These are phyloP conservation scores for Ichneumon xanthorius DNA, from an alignment of 2,888 invertebrate genomes.

Conservation along the genomic window DNA sequence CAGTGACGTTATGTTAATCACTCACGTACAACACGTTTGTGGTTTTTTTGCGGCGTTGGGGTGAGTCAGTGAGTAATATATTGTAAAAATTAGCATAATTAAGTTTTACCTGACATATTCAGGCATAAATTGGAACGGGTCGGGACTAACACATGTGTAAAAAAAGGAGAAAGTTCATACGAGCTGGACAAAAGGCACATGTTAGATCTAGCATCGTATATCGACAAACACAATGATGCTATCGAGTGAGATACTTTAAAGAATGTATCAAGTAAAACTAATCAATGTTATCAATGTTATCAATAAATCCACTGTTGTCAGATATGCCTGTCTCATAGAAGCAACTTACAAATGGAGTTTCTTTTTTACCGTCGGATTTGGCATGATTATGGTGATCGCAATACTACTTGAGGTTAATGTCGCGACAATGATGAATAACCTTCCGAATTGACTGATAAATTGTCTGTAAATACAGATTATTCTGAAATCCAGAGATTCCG, in stretches of 20 bases:
- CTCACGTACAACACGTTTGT: conserved; percentile 15
- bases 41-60: conserved; percentile 21
- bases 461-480: too few species aligned
- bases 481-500: too few species aligned
- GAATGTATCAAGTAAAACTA: not conserved
- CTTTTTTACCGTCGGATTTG: not conserved
- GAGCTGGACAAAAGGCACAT: conserved; percentile 13
- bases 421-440: not conserved
- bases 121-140: conserved; percentile 13
- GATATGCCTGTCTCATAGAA: not conserved
- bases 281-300: not conserved
- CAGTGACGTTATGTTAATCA: not conserved
- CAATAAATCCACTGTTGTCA: not conserved
- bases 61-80: conserved; percentile 11
- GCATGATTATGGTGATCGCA: not conserved
- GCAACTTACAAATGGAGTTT: not conserved
- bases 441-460: too few species aligned
- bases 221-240: not conserved
- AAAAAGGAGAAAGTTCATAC: not conserved
- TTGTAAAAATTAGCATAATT: not conserved
- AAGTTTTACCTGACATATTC: not conserved
- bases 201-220: not conserved
- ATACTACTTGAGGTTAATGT: not conserved
- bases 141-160: not conserved
- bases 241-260: not conserved